Percentiles rank a stretch among this genome's conserved stretches.
phyloP scores from a whole-genome alignment of 2,797 vertebrate genomes.

The Lateolabrax maculatus region DNA sequence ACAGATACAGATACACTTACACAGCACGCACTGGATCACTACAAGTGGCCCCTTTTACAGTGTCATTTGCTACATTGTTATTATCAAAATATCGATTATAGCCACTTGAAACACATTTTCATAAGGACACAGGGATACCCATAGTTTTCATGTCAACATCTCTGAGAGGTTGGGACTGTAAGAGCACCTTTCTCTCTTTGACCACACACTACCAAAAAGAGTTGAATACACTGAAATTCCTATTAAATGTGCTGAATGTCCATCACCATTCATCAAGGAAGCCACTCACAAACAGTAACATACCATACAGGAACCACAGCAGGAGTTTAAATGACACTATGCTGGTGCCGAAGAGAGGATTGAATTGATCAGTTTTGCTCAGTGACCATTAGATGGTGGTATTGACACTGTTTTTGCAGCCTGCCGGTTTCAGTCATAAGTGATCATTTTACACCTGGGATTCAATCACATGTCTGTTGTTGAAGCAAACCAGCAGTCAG shows the following conservation, averaged over 20 bases:
- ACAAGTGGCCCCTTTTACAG: too few species aligned
- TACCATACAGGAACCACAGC: background rate
- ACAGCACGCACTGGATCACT: too few species aligned
- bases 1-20: background rate
- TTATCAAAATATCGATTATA: background rate
- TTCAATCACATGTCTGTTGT: background rate
- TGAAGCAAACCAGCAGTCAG: background rate
- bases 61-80: too few species aligned
- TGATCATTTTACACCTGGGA: background rate
- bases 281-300: background rate
- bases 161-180: background rate
- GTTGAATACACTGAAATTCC: background rate
- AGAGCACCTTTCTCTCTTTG: background rate
- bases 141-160: background rate
- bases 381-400: slow-evolving; percentile 57
- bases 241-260: background rate
- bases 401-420: background rate
- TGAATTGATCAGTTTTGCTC: background rate
- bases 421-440: background rate
- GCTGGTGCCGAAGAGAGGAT: background rate
- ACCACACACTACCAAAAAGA: background rate
- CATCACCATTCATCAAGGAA: background rate
- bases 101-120: background rate
- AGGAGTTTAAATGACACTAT: background rate
- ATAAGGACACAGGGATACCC: background rate